A percentile compares a stretch with the other conserved stretches of the same genome.
Evolutionary conservation across 2,888 invertebrate species (phyloP).

Genomic region (Danaus chrysippus): DNA sequence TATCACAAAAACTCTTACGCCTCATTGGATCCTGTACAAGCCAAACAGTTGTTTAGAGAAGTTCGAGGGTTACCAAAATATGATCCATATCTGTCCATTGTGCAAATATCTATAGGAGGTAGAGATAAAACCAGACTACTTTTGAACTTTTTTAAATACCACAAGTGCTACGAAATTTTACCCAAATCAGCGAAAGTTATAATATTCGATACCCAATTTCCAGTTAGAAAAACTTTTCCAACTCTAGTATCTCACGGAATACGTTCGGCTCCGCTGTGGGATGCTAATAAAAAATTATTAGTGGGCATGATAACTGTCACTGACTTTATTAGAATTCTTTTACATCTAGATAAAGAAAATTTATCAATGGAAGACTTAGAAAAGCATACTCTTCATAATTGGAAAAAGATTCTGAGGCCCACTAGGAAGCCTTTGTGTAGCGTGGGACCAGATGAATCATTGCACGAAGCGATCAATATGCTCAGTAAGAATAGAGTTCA

Average conservation of each 20-base stretch:
- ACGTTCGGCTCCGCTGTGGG: constrained; percentile 72
- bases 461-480: constrained; percentile 72
- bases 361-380: constrained; percentile 69
- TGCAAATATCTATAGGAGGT: constrained; percentile 73
- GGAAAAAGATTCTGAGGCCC: constrained; percentile 66
- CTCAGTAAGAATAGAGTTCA: constrained; percentile 67
- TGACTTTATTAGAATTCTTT: constrained; percentile 70
- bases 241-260: constrained; percentile 73
- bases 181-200: constrained; percentile 75
- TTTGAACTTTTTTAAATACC: constrained; percentile 73
- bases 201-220: constrained; percentile 73
- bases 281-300: constrained; percentile 64
- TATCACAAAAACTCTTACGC: constrained; percentile 75
- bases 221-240: constrained; percentile 71
- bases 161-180: constrained; percentile 73
- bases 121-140: constrained; percentile 70
- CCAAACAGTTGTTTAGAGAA: constrained; percentile 72
- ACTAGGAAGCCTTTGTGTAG: constrained; percentile 65
- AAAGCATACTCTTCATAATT: constrained; percentile 67
- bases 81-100: constrained; percentile 73
- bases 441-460: constrained; percentile 66
- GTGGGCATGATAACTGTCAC: constrained; percentile 75
- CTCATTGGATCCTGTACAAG: constrained; percentile 68
- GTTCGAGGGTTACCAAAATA: constrained; percentile 71
- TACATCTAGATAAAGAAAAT: constrained; percentile 64